Percentiles rank a stretch among this genome's conserved stretches.
These are phyloP conservation scores for Porphyrio hochstetteri DNA, from an alignment of 2,113 vertebrate species.

Conservation along the genomic window DNA sequence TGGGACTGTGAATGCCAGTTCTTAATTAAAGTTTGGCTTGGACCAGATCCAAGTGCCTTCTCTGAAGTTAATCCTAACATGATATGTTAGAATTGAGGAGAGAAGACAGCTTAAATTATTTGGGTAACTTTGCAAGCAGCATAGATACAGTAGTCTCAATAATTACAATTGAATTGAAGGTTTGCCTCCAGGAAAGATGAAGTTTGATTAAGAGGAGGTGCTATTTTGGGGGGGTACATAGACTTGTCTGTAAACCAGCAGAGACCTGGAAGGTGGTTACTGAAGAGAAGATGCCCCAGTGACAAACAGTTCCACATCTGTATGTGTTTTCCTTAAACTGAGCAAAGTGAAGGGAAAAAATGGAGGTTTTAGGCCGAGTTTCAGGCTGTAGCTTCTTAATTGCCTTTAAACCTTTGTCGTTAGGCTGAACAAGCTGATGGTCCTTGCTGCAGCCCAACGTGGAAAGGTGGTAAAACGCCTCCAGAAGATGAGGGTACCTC, in stretches of 20 bases:
- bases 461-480: background rate
- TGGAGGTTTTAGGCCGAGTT: background rate
- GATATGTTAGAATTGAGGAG: background rate
- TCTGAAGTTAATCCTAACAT: background rate
- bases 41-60: background rate
- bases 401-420: background rate
- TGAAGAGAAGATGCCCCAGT: background rate
- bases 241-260: background rate
- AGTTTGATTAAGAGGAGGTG: background rate
- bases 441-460: background rate
- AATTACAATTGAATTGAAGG: background rate
- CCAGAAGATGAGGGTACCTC: background rate
- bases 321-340: background rate
- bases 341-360: background rate
- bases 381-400: background rate
- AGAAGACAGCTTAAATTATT: background rate
- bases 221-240: accelerated
- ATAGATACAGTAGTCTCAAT: background rate
- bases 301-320: background rate
- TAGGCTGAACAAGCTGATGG: background rate
- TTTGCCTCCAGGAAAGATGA: background rate
- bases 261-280: background rate
- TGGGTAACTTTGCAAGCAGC: background rate
- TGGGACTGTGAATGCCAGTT: background rate
- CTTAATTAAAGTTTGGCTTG: slow-evolving; percentile 12